Evolutionary conservation across 2,797 vertebrate species (phyloP), one percentile per base, ranked within the genome.

Genomic region (Yasuhikotakia modesta): DNA sequence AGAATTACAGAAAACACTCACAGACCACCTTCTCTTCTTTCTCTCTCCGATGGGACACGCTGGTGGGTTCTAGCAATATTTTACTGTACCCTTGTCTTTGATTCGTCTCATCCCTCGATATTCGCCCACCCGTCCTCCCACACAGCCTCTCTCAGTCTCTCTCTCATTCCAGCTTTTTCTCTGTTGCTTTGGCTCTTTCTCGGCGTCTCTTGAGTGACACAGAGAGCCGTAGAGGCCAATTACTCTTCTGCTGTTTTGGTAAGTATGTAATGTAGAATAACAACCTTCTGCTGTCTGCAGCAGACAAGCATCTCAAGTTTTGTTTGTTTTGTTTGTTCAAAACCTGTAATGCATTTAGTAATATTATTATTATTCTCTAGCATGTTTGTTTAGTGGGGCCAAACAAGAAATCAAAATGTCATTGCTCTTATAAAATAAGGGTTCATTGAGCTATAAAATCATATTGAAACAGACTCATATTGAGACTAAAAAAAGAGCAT

Each of bases 71-170:
- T 86, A 86, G 89, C 88, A 87, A 88, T 88, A 87, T 87, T 85
- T 86, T n/a, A n/a, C n/a, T n/a, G n/a, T 83, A 82, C 87, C 87
- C 70, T n/a, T n/a, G n/a, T n/a, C n/a, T n/a, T n/a, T n/a, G n/a
- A 81, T 83, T 83, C 73, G 79, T 85, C 89, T 92, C 89, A 91
- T 90, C 90, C 91, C 88, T 87, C 79, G 69, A 85, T 86, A 78
- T 79, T 87, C 87, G 88, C 87, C 86, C 89, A 92, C 88, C 86
- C 90, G 78, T 73, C 87, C 89, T 87, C 89, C 88, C 90, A 91
- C 91, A 85, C 89, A 35, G 69, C 48, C 78, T 43, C 84, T 60
- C 57, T 60, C n/a, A n/a, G 24, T 70, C 74, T 50, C 82, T 10
- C 39, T 43, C 87, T 89, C 87, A 73, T 46, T 39, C 72, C 74